Evolutionary conservation across 2,888 invertebrate genomes (phyloP).

Genomic region (Eucriotettix oculatus): DNA sequence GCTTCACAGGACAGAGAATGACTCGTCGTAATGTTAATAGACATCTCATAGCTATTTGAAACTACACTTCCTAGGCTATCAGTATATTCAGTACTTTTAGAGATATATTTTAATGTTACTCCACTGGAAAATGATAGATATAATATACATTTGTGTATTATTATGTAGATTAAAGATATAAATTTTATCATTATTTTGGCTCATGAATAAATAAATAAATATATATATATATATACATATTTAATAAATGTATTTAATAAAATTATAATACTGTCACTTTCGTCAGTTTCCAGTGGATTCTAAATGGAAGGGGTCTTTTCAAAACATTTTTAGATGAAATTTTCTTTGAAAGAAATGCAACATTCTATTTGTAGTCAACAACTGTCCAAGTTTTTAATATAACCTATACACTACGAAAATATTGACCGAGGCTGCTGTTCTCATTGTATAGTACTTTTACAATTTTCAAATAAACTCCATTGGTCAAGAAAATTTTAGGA

Average conservation of each 20-base stretch:
- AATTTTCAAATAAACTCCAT: no score
- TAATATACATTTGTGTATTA: conserved; percentile 5
- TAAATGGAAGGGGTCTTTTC: conserved; percentile 11
- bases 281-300: conserved; percentile 12
- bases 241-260: neutral
- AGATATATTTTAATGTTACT: conserved; percentile 13
- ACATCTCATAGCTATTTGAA: conserved; percentile 13
- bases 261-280: neutral
- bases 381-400: no score
- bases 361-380: no score
- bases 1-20: conserved; percentile 10
- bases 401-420: no score
- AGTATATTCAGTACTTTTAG: conserved; percentile 14
- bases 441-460: no score
- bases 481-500: no score
- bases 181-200: conserved; percentile 9
- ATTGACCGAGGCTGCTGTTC: neutral
- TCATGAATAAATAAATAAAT: conserved; percentile 4
- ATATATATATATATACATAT: conserved; percentile 1
- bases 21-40: conserved; percentile 11
- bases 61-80: conserved; percentile 13
- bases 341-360: neutral
- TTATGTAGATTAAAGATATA: conserved; percentile 10
- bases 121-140: conserved; percentile 13
- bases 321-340: neutral